Evolutionary conservation across 2,888 invertebrate genomes (phyloP).

Genomic region (Serripes groenlandicus): DNA sequence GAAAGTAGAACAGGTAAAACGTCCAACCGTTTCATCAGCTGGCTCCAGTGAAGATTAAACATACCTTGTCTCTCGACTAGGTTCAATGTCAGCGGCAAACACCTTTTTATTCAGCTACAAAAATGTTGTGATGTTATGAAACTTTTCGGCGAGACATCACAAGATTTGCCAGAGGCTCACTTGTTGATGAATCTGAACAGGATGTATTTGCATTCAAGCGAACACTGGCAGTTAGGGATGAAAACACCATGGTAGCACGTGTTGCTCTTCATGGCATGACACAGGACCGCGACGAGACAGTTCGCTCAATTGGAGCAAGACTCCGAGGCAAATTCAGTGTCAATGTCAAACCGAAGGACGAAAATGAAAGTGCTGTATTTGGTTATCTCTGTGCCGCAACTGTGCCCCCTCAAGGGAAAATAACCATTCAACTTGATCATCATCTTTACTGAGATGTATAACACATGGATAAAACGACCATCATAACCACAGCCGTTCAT

Average conservation of each 20-base stretch:
- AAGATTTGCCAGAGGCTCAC: conserved; percentile 38
- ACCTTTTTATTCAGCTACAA: no score
- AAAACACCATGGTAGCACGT: conserved; percentile 58
- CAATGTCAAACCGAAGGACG: conserved; percentile 41
- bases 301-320: conserved; percentile 64
- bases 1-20: no score
- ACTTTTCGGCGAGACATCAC: no score
- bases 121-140: no score
- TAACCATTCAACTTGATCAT: conserved; percentile 61
- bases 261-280: no score
- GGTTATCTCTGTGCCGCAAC: conserved; percentile 10
- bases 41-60: no score
- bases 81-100: no score
- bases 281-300: conserved; percentile 67
- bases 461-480: conserved; percentile 44
- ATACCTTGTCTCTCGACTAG: no score
- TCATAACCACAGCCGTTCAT: conserved; percentile 56
- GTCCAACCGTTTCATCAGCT: no score
- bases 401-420: not conserved
- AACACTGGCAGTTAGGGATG: conserved; percentile 28
- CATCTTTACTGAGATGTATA: conserved; percentile 62
- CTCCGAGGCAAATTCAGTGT: conserved; percentile 67
- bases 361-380: conserved; percentile 40
- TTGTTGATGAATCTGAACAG: conserved; percentile 47
- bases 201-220: no score